Evolutionary conservation across 2,113 vertebrate species (phyloP).

Genomic region (Oreochromis tanganicae): DNA sequence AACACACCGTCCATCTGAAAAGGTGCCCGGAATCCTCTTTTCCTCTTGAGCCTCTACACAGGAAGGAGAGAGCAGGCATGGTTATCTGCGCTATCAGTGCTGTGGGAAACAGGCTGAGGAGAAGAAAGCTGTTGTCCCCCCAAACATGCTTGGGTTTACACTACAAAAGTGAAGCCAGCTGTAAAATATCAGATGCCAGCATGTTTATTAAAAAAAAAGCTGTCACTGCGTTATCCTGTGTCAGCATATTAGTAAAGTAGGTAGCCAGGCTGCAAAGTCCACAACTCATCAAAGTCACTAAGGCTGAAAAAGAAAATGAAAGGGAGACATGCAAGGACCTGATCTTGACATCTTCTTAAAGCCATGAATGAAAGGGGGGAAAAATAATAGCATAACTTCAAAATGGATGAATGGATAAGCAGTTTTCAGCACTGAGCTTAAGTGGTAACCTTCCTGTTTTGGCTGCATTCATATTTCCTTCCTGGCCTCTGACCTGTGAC

Average conservation of each 20-base stretch:
- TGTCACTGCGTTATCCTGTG: background rate
- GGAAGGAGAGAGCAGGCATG: constrained; percentile 23
- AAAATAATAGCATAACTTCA: background rate
- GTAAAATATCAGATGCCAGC: background rate
- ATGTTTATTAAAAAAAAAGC: background rate
- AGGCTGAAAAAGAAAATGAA: background rate
- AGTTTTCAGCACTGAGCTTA: background rate
- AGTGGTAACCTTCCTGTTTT: background rate
- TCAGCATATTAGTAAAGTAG: constrained; percentile 17
- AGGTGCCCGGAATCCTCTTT: background rate
- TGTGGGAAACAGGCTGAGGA: constrained; percentile 41
- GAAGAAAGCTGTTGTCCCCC: background rate
- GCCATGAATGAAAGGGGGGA: background rate
- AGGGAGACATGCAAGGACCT: background rate
- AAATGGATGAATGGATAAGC: background rate
- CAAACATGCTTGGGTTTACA: background rate
- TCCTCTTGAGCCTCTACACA: background rate
- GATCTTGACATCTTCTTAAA: background rate
- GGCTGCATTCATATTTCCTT: background rate
- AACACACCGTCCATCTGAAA: background rate
- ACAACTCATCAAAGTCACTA: background rate
- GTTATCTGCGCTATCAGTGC: constrained; percentile 16
- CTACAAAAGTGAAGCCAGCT: background rate
- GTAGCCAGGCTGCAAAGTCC: constrained; percentile 26
- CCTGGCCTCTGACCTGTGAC: constrained; percentile 32